phyloP scores from a whole-genome alignment of 2,888 invertebrate species.

The Aphodius granarius region DNA sequence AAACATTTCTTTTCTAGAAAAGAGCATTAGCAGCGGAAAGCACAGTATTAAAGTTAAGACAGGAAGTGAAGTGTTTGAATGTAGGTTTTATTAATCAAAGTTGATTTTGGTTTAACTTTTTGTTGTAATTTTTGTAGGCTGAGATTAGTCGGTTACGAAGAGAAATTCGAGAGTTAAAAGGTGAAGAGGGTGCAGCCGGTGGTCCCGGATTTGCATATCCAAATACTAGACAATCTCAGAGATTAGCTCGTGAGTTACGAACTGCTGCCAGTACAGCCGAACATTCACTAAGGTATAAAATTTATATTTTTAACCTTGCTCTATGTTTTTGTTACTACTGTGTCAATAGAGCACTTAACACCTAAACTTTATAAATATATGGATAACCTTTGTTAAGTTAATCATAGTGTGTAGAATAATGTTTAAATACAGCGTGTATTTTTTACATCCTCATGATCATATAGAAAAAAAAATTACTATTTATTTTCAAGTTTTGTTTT shows the following conservation, averaged over 20 bases:
- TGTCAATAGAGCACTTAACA: too few species aligned
- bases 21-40: slow-evolving; percentile 65
- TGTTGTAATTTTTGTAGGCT: slow-evolving; percentile 20
- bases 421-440: too few species aligned
- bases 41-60: slow-evolving; percentile 65
- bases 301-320: neutral
- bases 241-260: slow-evolving; percentile 63
- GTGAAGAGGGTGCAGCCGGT: slow-evolving; percentile 55
- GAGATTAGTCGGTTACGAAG: slow-evolving; percentile 50
- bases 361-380: too few species aligned
- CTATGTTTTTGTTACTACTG: too few species aligned
- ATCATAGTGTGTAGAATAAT: too few species aligned
- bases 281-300: slow-evolving; percentile 61
- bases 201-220: slow-evolving; percentile 46
- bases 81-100: slow-evolving; percentile 51
- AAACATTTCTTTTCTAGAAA: slow-evolving; percentile 55
- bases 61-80: slow-evolving; percentile 70
- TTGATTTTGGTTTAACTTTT: neutral
- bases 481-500: too few species aligned
- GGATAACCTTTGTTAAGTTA: too few species aligned
- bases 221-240: slow-evolving; percentile 51
- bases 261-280: slow-evolving; percentile 67
- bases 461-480: too few species aligned
- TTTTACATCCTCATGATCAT: too few species aligned
- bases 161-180: slow-evolving; percentile 58